Percentiles rank a stretch among this genome's conserved stretches.
Evolutionary conservation across 2,797 vertebrate genomes (phyloP).

Genomic region (Gymnoscopelus braueri): DNA sequence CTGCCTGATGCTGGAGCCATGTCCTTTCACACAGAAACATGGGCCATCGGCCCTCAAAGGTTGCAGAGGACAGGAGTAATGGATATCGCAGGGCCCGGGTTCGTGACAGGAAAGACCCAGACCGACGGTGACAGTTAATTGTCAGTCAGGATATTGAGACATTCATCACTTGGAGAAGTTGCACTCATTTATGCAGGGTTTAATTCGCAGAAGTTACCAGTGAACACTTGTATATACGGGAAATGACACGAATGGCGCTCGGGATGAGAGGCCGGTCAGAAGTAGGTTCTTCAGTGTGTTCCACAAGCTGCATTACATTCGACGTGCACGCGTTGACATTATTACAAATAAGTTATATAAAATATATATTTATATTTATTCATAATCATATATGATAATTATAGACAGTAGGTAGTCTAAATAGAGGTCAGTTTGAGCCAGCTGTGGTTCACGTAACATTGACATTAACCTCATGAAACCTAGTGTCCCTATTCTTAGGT

Average conservation of each 20-base stretch:
- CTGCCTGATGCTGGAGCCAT: slow-evolving; percentile 68
- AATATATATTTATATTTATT: neutral
- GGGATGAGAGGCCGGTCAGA: neutral
- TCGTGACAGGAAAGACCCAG: slow-evolving; percentile 60
- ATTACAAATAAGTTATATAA: neutral
- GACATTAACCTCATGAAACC: no score
- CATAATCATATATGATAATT: no score
- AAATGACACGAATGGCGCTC: neutral
- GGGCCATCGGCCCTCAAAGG: slow-evolving; percentile 60
- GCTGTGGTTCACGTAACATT: no score
- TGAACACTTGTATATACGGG: neutral
- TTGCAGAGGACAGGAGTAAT: slow-evolving; percentile 77
- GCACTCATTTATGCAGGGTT: slow-evolving; percentile 26
- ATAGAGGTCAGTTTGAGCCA: no score
- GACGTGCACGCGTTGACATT: no score
- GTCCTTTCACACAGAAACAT: slow-evolving; percentile 70
- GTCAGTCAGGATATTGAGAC: slow-evolving; percentile 52
- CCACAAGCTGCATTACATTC: no score
- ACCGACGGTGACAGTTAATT: slow-evolving; percentile 53
- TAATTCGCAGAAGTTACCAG: slow-evolving; percentile 7
- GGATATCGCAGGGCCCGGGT: slow-evolving; percentile 63
- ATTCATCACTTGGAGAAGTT: slow-evolving; percentile 41
- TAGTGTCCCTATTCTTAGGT: no score
- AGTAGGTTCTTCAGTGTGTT: no score
- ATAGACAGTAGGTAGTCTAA: no score